These are phyloP conservation scores for Porites australiensis DNA, from an alignment of 64 coral and sea anemone genomes.

Conservation along the genomic window DNA sequence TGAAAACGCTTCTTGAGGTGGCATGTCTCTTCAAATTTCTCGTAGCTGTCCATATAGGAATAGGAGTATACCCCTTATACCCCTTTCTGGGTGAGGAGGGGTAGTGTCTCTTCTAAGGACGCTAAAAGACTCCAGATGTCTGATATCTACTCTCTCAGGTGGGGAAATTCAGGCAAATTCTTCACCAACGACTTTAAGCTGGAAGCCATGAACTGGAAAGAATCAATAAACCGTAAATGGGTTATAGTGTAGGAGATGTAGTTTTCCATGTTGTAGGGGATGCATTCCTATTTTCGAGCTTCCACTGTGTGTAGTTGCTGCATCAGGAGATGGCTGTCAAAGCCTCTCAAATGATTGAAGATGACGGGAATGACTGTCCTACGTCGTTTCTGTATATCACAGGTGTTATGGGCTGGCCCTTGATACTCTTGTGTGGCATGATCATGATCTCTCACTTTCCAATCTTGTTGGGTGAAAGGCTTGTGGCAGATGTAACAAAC, in stretches of 20 bases:
- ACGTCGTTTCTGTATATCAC: not conserved
- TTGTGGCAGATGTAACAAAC: no score
- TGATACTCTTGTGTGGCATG: not conserved
- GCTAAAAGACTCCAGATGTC: conserved; percentile 1
- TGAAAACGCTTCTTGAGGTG: conserved; percentile 3
- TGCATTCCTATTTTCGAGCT: not conserved
- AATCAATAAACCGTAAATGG: conserved; percentile 5
- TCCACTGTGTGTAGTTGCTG: not conserved
- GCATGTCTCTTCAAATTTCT: conserved; percentile 27
- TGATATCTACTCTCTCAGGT: not conserved
- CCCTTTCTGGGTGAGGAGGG: not conserved
- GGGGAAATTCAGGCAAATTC: conserved; percentile 5
- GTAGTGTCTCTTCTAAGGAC: not conserved
- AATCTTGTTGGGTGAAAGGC: not conserved
- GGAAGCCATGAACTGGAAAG: conserved; percentile 1
- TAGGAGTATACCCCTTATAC: not conserved
- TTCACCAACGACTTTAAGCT: not conserved
- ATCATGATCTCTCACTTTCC: not conserved
- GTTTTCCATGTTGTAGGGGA: conserved; percentile 41
- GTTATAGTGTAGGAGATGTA: conserved; percentile 19
- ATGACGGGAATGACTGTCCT: not conserved
- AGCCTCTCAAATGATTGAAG: not conserved
- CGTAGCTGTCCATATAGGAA: conserved; percentile 18
- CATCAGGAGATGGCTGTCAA: conserved; percentile 14
- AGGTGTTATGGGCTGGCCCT: not conserved